Percentiles rank a stretch among this genome's conserved stretches.
Evolutionary conservation across 1,140 invertebrate species (phyloP).

Genomic region (Kradibia gibbosae): DNA sequence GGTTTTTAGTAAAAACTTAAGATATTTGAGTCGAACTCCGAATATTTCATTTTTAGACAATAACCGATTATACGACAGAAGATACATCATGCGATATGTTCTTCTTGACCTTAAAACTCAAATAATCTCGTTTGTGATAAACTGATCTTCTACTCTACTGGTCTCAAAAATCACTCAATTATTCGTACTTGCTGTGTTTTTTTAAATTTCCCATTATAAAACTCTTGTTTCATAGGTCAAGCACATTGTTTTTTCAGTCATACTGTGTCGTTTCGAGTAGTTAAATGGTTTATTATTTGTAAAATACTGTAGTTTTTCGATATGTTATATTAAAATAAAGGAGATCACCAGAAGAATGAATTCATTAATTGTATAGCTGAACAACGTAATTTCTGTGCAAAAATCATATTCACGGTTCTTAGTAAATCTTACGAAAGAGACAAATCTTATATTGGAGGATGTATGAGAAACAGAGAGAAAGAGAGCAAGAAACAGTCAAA

Average conservation of each 20-base stretch:
- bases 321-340: constrained; percentile 57
- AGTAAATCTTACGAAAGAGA: too few species aligned
- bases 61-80: constrained; percentile 30
- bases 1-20: neutral
- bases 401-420: too few species aligned
- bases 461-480: too few species aligned
- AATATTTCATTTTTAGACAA: constrained; percentile 33
- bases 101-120: constrained; percentile 45
- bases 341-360: constrained; percentile 56
- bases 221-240: neutral
- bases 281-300: constrained; percentile 40
- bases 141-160: neutral
- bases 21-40: neutral
- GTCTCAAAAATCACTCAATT: neutral
- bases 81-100: neutral
- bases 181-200: too few species aligned
- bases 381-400: too few species aligned
- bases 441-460: too few species aligned
- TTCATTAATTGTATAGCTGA: constrained; percentile 63
- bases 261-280: neutral
- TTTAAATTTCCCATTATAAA: too few species aligned
- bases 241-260: neutral
- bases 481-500: too few species aligned
- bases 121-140: neutral
- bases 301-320: constrained; percentile 54